These are phyloP conservation scores for Patagioenas fasciata DNA, from an alignment of 2,113 vertebrate genomes.

Conservation along the genomic window DNA sequence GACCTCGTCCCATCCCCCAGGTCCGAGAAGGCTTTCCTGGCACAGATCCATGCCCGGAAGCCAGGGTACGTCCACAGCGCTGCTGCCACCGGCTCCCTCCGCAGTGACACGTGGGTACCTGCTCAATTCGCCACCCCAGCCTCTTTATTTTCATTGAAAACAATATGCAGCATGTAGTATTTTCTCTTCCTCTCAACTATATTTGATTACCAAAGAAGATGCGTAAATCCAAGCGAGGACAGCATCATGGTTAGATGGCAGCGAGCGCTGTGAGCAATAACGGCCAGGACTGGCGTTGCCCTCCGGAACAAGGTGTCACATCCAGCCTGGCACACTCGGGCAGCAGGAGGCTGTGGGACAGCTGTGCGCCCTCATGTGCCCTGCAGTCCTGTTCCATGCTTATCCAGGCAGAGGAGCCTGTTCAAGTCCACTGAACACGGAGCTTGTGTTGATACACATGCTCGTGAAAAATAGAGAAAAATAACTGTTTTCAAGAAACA, in stretches of 20 bases:
- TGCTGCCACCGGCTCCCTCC: constrained; percentile 69
- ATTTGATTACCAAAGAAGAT: neutral
- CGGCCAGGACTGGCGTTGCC: neutral
- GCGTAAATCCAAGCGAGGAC: neutral
- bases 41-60: constrained; percentile 83
- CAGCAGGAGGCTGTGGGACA: neutral
- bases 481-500: too few relatives aligned
- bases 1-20: constrained; percentile 85
- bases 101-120: constrained; percentile 75
- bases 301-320: neutral
- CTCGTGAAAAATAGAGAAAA: too few relatives aligned
- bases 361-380: neutral
- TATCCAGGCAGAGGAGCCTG: neutral
- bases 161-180: neutral
- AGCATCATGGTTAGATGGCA: neutral
- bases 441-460: too few relatives aligned
- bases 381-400: neutral
- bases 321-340: neutral
- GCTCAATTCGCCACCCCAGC: neutral
- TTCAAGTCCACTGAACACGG: neutral
- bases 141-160: neutral
- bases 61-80: constrained; percentile 76
- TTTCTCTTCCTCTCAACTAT: neutral
- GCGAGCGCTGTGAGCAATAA: neutral
- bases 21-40: constrained; percentile 88